Conservation (phyloP, 2,888 invertebrate genomes). For the Acleris cristana region DNA sequence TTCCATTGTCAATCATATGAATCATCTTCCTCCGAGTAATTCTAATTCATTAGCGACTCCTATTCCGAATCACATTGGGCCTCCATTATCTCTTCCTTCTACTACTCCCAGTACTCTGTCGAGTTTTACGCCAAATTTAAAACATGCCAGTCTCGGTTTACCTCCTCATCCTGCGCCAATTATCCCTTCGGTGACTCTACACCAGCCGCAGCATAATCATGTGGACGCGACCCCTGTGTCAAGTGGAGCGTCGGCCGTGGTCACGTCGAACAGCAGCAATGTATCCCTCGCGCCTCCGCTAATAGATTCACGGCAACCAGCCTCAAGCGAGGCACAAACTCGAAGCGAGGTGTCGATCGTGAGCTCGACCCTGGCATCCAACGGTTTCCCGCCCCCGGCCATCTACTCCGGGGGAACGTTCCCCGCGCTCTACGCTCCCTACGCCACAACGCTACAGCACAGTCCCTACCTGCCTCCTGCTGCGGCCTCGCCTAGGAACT, state of each 20-base stretch:
- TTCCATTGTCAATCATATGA: slow-evolving; percentile 69
- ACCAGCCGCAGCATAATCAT: slow-evolving; percentile 57
- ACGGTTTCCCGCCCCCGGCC: slow-evolving; percentile 86
- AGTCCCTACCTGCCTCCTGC: slow-evolving; percentile 89
- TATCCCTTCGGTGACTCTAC: slow-evolving; percentile 58
- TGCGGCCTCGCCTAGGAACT: slow-evolving; percentile 86
- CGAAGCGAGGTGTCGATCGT: slow-evolving; percentile 79
- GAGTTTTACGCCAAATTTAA: slow-evolving; percentile 65
- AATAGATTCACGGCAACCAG: slow-evolving; percentile 69
- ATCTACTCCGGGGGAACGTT: slow-evolving; percentile 86
- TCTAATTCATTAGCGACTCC: slow-evolving; percentile 60
- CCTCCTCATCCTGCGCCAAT: slow-evolving; percentile 56
- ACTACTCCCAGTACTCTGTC: slow-evolving; percentile 64
- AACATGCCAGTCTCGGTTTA: slow-evolving; percentile 65
- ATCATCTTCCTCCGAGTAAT: slow-evolving; percentile 61
- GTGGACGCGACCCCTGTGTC: slow-evolving; percentile 58
- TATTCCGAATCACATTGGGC: slow-evolving; percentile 62
- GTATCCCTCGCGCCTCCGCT: slow-evolving; percentile 67
- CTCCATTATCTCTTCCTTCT: slow-evolving; percentile 58
- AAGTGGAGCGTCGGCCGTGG: slow-evolving; percentile 56
- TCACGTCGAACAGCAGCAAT: slow-evolving; percentile 63
- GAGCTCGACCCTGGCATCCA: slow-evolving; percentile 88
- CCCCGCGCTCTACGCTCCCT: slow-evolving; percentile 91
- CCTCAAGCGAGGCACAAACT: slow-evolving; percentile 73
- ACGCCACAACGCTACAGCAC: slow-evolving; percentile 88